Base-by-base conservation (phyloP, 2,113 vertebrate genomes). In the Hystrix cristata region DNA sequence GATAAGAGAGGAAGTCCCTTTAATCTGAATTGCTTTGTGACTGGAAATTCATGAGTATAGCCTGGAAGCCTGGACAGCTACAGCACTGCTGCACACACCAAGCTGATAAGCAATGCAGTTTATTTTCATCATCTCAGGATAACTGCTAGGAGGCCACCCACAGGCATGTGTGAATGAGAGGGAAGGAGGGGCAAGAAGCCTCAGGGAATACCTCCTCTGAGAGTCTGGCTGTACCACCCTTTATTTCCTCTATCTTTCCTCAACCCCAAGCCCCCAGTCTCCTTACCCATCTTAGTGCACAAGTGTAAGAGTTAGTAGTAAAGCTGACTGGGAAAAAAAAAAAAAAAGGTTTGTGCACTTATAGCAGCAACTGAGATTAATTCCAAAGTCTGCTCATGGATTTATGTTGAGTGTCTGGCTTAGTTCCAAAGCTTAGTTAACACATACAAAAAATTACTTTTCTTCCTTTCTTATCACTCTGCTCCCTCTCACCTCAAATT, bases 1-100 rank as follows among this genome's bases (percentile, higher is more conserved):
- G 85, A 96, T 96, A 95, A 97, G 95, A 94, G 51, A 55, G 72
- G 84, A 94, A 94, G 67, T 93, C 79, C 57, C 87, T 96, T 97
- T 94, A 93, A 97, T 96, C 82, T 95, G 97, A 96, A 93, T 94
- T 89, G 64, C 86, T 95, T 87, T 96, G 95, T 96, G 89, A 74
- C 93, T 94, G 64, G 67, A 95, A 96, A 97, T 69, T 65, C 82
- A 65, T 34, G 74, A 93, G 89, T n/a, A 55, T 59, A 95, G n/a
- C 67, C 67, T 71, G 38, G 82, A 97, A 96, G 48, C 48, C 79
- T 93, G 64, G 64, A 38, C n/a, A 94, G 86, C 67, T 67, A 59
- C 71, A 83, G 34, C 34, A 67, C 16, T 81, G 72, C 79, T 94
- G 25, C 53, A 87, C 69, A 71, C 5, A 43, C 0, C 16, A 38